Evolutionary conservation across 2,888 invertebrate genomes (phyloP), one percentile per base, ranked within the genome.

Genomic region (Cheilosia urbana): DNA sequence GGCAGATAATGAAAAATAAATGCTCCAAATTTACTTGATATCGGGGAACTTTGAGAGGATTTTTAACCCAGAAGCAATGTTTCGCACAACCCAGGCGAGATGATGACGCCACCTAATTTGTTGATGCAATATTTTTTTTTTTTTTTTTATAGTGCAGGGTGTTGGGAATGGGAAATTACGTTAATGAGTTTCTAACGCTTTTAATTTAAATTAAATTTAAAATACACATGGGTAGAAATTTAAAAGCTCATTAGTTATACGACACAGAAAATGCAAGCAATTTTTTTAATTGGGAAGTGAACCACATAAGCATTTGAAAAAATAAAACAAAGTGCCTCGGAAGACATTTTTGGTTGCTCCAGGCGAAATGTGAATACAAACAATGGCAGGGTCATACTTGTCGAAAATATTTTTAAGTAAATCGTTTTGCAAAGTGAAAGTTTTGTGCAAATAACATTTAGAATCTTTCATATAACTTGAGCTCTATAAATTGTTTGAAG

Each of bases 31-130:
- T 57, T 45, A 69, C 30, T 30, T 57, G 27, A 45, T 69, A 69
- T 47, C 49, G 60, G 49, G n/a, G 21, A 49, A 30, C 27, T 55
- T 68, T 21, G 55, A 42, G n/a, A 19, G n/a, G 2, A 24, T 17
- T 71, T 68, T 24, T 37, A 60, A 71, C 71, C 37, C 17, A 60
- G 58, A 60, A 58, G 49, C 7, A 60, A 49, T 60, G 11, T 42
- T 47, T 47, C 17, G 27, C 37, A 21, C 58, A 47, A 58, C 58
- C 58, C 49, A 60, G 24, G 2, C 49, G 49, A 71, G 55, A 27
- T 68, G 55, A 57, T 45, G 68, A 69, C 34, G 57, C 13, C 34
- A 57, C 19, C 27, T 62, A 24, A 27, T 57, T 57, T 68, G 9
- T n/a, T 24, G 27, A 17, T 47, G n/a, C 42, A 42, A 9, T 17